Evolutionary conservation across 2,113 vertebrate species (phyloP), one percentile per base, ranked within the genome.

Genomic region (Charina bottae): DNA sequence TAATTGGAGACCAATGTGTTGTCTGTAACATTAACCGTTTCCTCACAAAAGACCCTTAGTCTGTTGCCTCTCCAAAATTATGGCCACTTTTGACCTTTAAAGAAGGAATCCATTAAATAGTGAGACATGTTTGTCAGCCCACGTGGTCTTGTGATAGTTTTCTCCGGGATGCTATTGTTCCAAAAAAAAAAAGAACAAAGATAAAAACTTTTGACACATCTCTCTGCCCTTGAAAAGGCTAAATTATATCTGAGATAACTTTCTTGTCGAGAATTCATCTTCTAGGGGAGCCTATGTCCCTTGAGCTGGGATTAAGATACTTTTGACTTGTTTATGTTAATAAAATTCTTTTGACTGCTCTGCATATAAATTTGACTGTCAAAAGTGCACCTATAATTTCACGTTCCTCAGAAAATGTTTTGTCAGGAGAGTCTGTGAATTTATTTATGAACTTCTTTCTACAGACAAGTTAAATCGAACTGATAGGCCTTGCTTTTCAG

Each of bases 361-460:
- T 94, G 89, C 85, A 60, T 92, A 95, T 96, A 95, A 96, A 96
- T 96, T 96, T 95, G 89, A 93, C 94, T 96, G 96, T 91, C 96
- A 97, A 87, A 37, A n/a, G 59, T 89, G 91, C 42, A 95, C 33
- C 94, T 96, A 95, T 94, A 97, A 96, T 97, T 96, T 96, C 93
- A 95, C 94, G 89, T 96, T 96, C 97, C 94, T 96, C 28, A 94
- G 92, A 95, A 97, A 97, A 95, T 95, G 90, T 95, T 97, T 97
- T 96, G 95, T 97, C 96, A 96, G 94, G 92, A 93, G 91, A 96
- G 89, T 89, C 83, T 93, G 90, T 93, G 90, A 92, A 93, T 96
- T 96, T 97, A 96, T 96, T 96, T 95, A 96, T 95, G 92, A 96
- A 94, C 94, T 94, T 95, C 93, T 95, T 96, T 96, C 85, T 86